Conservation (phyloP, 2,888 invertebrate species). For the Camptogramma bilineatum region DNA sequence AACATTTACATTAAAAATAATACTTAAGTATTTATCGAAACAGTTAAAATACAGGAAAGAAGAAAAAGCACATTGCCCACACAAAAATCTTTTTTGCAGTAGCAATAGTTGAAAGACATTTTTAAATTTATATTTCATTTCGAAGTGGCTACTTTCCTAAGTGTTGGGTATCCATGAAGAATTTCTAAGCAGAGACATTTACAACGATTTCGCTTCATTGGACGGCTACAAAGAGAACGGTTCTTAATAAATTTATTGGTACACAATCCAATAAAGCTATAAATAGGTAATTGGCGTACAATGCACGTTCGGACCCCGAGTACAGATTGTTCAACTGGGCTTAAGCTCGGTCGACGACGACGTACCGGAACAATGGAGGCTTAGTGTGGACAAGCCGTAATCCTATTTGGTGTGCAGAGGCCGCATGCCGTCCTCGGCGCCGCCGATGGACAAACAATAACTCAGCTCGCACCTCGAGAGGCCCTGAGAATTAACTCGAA, state of each 20-base stretch:
- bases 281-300: slow-evolving; percentile 52
- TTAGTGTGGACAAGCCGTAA: slow-evolving; percentile 61
- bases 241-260: slow-evolving; percentile 45
- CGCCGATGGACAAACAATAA: slow-evolving; percentile 59
- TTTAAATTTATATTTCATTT: not conserved
- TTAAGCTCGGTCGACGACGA: slow-evolving; percentile 51
- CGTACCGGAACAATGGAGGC: slow-evolving; percentile 58
- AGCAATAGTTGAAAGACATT: not conserved
- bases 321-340: slow-evolving; percentile 53
- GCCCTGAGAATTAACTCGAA: slow-evolving; percentile 48
- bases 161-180: slow-evolving; percentile 3
- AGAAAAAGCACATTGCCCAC: not conserved
- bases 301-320: slow-evolving; percentile 49
- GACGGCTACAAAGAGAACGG: slow-evolving; percentile 38
- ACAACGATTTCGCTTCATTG: slow-evolving; percentile 41
- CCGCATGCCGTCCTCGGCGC: slow-evolving; percentile 35
- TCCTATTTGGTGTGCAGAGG: slow-evolving; percentile 60
- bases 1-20: slow-evolving; percentile 1
- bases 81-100: not conserved
- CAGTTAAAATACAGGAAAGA: slow-evolving; percentile 1
- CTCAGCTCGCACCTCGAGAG: slow-evolving; percentile 54
- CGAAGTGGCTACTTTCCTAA: not conserved
- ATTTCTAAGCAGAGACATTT: slow-evolving; percentile 33
- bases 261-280: slow-evolving; percentile 47
- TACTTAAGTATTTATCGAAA: not conserved